Evolutionary conservation across 2,888 invertebrate genomes (phyloP).

Genomic region (Athetis lepigone): DNA sequence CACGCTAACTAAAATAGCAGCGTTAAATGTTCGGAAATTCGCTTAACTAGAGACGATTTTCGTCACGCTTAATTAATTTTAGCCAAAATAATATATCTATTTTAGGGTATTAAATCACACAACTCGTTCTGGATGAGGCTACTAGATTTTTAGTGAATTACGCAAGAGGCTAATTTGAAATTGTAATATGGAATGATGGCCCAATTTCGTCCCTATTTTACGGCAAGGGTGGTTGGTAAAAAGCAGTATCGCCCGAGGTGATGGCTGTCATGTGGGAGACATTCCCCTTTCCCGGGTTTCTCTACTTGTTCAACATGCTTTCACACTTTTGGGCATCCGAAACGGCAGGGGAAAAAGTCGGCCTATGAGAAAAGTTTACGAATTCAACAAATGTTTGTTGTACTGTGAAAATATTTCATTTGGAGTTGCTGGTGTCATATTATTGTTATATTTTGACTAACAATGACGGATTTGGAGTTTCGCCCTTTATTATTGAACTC

Average conservation of each 20-base stretch:
- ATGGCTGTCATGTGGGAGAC: constrained; percentile 78
- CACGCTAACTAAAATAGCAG: constrained; percentile 37
- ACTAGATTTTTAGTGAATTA: constrained; percentile 54
- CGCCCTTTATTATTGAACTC: constrained; percentile 6
- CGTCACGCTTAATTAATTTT: constrained; percentile 39
- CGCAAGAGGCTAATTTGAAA: constrained; percentile 59
- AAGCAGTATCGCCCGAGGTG: constrained; percentile 78
- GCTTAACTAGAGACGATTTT: constrained; percentile 32
- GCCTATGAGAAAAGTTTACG: constrained; percentile 74
- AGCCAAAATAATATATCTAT: constrained; percentile 33
- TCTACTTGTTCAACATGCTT: constrained; percentile 82
- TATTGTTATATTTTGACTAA: constrained; percentile 32
- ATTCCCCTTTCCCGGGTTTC: constrained; percentile 75
- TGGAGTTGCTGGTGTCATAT: constrained; percentile 30
- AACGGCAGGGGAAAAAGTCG: constrained; percentile 68
- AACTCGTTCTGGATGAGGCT: constrained; percentile 22
- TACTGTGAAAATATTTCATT: constrained; percentile 58
- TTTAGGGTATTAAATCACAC: constrained; percentile 36
- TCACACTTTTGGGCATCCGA: constrained; percentile 82
- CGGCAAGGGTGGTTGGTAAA: constrained; percentile 72
- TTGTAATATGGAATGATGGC: constrained; percentile 68
- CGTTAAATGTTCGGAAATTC: constrained; percentile 33
- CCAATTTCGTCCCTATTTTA: constrained; percentile 75
- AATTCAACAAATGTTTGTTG: constrained; percentile 69
- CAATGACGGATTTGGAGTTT: constrained; percentile 24